These are phyloP conservation scores for Pemphigus obesinymphae DNA, from an alignment of 1,140 invertebrate species.

Conservation along the genomic window DNA sequence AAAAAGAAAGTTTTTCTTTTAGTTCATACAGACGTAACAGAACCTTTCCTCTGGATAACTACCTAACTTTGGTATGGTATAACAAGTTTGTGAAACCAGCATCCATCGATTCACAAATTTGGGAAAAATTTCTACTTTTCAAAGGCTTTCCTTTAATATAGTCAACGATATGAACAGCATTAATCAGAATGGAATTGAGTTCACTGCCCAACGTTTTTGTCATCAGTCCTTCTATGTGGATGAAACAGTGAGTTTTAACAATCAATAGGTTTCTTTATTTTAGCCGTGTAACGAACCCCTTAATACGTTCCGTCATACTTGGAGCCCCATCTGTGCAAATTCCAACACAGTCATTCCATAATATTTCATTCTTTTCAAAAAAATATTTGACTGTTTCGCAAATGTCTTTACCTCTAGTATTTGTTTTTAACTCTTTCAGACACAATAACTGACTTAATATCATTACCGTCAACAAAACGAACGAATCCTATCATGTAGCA, in stretches of 20 bases:
- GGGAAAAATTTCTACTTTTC: constrained; percentile 43
- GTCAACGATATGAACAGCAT: background rate
- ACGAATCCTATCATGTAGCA: background rate
- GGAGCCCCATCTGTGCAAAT: constrained; percentile 4
- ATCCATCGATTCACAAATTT: constrained; percentile 47
- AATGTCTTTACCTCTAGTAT: constrained; percentile 10
- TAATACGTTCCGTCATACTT: constrained; percentile 10
- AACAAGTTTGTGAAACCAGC: constrained; percentile 49
- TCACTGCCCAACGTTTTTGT: constrained; percentile 31
- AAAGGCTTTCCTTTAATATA: constrained; percentile 43
- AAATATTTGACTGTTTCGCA: background rate
- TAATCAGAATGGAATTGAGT: background rate
- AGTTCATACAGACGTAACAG: too few species aligned
- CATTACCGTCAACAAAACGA: background rate
- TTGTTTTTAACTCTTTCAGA: constrained; percentile 2
- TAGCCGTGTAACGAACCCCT: background rate
- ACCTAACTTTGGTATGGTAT: too few species aligned
- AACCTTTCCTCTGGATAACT: too few species aligned
- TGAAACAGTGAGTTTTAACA: constrained; percentile 40
- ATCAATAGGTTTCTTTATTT: constrained; percentile 33
- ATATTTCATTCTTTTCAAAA: constrained; percentile 11
- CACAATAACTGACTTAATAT: background rate
- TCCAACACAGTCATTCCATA: constrained; percentile 5
- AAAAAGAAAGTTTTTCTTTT: too few species aligned
- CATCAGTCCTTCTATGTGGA: constrained; percentile 42